phyloP scores from a whole-genome alignment of 1,140 invertebrate species.

The Drosophila teissieri region DNA sequence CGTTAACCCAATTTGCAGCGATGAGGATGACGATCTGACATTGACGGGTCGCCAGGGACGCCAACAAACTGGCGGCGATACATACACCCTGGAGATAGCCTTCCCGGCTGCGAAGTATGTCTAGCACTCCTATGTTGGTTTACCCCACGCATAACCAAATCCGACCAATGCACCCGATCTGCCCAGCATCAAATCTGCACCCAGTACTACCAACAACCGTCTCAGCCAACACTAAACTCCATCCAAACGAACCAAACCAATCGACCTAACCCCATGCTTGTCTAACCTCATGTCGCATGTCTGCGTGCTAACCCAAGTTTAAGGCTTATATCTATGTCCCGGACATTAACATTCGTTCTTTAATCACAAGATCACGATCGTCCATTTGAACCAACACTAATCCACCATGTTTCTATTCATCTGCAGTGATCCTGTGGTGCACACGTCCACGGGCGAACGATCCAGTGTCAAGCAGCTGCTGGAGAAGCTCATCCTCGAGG shows the following conservation, averaged over 20 bases:
- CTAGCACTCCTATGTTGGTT: conserved; percentile 41
- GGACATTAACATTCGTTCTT: conserved; percentile 5
- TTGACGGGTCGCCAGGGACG: conserved; percentile 87
- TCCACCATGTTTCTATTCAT: conserved; percentile 34
- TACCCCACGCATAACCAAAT: conserved; percentile 16
- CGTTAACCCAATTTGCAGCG: conserved; percentile 73
- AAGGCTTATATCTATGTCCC: neutral
- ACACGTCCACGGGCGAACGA: conserved; percentile 93
- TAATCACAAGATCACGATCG: neutral
- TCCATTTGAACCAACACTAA: conserved; percentile 11
- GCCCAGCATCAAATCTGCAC: conserved; percentile 48
- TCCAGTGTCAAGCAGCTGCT: conserved; percentile 92
- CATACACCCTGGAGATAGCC: conserved; percentile 94
- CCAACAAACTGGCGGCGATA: conserved; percentile 88
- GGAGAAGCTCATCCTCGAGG: conserved; percentile 94
- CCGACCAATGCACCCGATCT: conserved; percentile 53
- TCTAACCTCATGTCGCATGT: conserved; percentile 49
- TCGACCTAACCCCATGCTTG: conserved; percentile 21
- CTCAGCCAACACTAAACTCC: conserved; percentile 35
- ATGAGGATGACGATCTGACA: conserved; percentile 68
- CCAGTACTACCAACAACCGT: conserved; percentile 50
- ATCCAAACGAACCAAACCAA: conserved; percentile 10
- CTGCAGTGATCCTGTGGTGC: conserved; percentile 93
- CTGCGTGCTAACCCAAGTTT: conserved; percentile 47
- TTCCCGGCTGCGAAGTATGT: conserved; percentile 97